Conservation (phyloP, 2,797 vertebrate genomes). For the Pseudomugil gertrudae region DNA sequence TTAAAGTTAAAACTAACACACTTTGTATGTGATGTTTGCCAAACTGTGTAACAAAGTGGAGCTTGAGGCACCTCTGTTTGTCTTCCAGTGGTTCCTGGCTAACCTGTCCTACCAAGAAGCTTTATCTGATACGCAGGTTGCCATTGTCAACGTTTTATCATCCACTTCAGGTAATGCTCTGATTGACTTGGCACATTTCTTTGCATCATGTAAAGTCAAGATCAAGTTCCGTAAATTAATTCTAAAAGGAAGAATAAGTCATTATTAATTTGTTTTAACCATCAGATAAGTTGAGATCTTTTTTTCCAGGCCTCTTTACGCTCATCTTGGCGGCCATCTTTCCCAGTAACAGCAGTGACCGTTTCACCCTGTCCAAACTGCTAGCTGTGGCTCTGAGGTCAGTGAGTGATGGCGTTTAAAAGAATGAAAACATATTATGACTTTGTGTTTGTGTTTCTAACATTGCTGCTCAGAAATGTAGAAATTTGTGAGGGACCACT, state of each 20-base stretch:
- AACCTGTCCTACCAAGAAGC: conserved; percentile 97
- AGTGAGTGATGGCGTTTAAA: conserved; percentile 25
- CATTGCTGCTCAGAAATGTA: neutral
- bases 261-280: neutral
- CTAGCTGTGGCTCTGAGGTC: conserved; percentile 94
- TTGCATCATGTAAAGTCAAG: neutral
- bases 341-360: conserved; percentile 96
- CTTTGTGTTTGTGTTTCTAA: neutral
- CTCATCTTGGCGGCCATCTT: conserved; percentile 95
- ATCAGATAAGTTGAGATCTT: neutral
- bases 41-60: too few species aligned
- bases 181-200: neutral
- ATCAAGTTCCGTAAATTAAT: too few species aligned
- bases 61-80: conserved; percentile 7
- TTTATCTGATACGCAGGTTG: conserved; percentile 92
- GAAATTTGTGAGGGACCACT: neutral
- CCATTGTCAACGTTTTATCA: conserved; percentile 94
- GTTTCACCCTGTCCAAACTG: conserved; percentile 95
- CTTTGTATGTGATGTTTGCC: too few species aligned
- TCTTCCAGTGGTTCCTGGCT: conserved; percentile 93
- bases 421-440: too few species aligned
- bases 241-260: neutral
- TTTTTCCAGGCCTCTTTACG: conserved; percentile 89
- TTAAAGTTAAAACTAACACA: too few species aligned
- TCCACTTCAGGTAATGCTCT: conserved; percentile 92